phyloP scores from a whole-genome alignment of 2,113 vertebrate genomes.

The Ahaetulla prasina region DNA sequence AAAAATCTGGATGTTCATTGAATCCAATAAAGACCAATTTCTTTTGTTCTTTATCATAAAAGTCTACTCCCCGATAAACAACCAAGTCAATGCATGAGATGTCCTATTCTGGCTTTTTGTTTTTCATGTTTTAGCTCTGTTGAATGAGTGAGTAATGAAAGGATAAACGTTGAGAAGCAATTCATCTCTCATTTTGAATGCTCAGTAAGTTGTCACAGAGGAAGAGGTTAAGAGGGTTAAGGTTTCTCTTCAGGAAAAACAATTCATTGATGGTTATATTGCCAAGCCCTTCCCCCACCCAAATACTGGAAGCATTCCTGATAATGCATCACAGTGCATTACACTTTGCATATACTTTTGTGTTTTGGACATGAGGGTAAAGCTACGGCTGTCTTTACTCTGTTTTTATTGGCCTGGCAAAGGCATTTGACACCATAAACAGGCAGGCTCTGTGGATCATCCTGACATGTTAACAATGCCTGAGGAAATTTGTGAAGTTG shows the following conservation, averaged over 20 bases:
- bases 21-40: background rate
- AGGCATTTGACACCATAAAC: background rate
- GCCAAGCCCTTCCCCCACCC: background rate
- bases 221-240: background rate
- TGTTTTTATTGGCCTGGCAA: background rate
- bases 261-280: background rate
- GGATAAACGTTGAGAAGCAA: background rate
- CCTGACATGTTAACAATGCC: background rate
- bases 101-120: background rate
- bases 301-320: background rate
- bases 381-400: background rate
- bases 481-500: background rate
- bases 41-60: background rate
- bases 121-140: background rate
- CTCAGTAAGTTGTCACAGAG: background rate
- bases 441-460: background rate
- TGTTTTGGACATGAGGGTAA: background rate
- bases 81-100: background rate
- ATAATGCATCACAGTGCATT: background rate
- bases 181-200: background rate
- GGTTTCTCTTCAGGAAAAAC: background rate
- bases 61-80: background rate
- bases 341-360: background rate
- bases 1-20: background rate
- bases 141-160: background rate